Conservation (phyloP, 2,797 vertebrate genomes). For the Enteromius anoplus region DNA sequence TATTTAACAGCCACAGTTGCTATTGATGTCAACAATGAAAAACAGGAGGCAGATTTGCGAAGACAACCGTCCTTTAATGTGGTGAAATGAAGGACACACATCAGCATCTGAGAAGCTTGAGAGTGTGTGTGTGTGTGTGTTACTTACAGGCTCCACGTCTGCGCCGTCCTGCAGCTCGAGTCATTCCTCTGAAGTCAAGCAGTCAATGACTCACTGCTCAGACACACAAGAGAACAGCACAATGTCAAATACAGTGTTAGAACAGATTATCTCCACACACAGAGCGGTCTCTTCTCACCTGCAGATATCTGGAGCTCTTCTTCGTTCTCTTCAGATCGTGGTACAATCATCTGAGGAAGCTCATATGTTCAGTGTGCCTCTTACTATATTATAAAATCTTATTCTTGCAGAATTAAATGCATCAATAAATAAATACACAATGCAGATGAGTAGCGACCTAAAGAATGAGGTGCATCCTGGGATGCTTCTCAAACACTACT, state of each 20-base stretch:
- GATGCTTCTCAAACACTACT: background rate
- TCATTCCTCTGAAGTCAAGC: background rate
- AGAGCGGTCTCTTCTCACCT: background rate
- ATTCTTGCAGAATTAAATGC: background rate
- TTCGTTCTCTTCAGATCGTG: background rate
- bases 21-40: background rate
- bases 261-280: background rate
- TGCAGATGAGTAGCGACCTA: background rate
- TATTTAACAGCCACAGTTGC: background rate
- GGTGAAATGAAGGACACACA: background rate
- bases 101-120: background rate
- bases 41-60: background rate
- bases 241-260: background rate
- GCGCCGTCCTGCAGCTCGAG: slow-evolving; percentile 4
- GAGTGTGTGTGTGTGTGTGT: background rate
- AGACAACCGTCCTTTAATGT: background rate
- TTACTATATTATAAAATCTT: background rate
- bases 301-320: background rate
- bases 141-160: slow-evolving; percentile 11
- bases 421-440: background rate
- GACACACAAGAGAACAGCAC: background rate
- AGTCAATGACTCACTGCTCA: background rate
- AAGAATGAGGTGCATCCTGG: background rate
- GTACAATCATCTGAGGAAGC: background rate
- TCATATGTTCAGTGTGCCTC: background rate